These are phyloP conservation scores for Indicator indicator DNA, from an alignment of 2,113 vertebrate genomes.

Conservation along the genomic window DNA sequence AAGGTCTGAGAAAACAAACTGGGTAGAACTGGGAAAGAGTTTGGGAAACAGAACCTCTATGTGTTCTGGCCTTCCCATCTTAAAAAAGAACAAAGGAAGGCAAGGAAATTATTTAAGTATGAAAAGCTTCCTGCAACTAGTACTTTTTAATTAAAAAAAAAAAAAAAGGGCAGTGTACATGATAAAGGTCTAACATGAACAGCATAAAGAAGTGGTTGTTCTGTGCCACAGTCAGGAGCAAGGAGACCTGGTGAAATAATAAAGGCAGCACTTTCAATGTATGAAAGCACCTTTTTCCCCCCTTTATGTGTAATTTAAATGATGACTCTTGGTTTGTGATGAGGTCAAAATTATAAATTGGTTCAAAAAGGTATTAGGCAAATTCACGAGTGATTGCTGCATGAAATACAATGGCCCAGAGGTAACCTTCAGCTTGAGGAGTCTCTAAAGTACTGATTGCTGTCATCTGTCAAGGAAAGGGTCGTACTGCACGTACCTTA, in stretches of 20 bases:
- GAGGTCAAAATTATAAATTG: conserved; percentile 42
- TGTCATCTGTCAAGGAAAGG: conserved; percentile 9
- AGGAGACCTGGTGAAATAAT: background rate
- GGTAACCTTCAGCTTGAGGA: background rate
- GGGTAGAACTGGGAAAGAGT: background rate
- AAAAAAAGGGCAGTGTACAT: background rate
- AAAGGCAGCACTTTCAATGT: conserved; percentile 31
- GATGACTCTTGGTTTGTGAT: background rate
- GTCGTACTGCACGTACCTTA: background rate
- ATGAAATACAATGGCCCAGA: background rate
- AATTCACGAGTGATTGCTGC: background rate
- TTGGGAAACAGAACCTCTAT: background rate
- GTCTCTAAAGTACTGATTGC: conserved; percentile 9
- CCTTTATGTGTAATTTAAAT: conserved; percentile 33
- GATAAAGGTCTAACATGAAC: background rate
- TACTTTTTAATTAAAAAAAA: background rate
- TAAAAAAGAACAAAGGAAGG: background rate
- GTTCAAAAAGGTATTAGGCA: conserved; percentile 30
- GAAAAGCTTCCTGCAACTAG: background rate
- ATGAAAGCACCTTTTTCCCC: background rate
- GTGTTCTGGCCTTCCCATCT: background rate
- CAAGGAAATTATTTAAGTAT: background rate
- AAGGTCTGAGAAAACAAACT: background rate
- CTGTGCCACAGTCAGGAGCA: background rate
- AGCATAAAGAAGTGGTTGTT: background rate